Evolutionary conservation across 1,140 invertebrate genomes (phyloP), one percentile per base, ranked within the genome.

Genomic region (Solenopsis fugax): DNA sequence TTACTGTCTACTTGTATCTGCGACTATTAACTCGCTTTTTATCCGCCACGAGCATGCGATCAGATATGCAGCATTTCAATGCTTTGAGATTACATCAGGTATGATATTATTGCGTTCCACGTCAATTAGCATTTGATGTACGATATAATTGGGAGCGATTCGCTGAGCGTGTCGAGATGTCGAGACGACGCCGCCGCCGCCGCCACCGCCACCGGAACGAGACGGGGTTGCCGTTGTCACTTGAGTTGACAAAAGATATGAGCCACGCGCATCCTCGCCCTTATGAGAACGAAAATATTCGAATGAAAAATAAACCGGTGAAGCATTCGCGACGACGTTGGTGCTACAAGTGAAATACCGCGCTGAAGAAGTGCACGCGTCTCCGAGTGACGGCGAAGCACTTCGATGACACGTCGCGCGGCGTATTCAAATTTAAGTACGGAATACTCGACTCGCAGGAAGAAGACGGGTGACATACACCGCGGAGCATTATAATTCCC

Each of bases 371-470:
- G 69, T 48, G 21, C 56, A 67, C 34, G 37, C 50, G 41, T 81
- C 21, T 21, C 6, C 76, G 75, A 90, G 75, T 75, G 86, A 90
- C 88, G 65, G 54, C 69, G 16, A 87, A 89, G 80, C 86, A 80
- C 87, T 87, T 90, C 86, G 87, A 91, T 84, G 89, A 89, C 90
- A 87, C 73, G 69, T 29, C 69, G 29, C 29, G 29, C 29, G 41
- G 52, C 50, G 72, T 84, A 91, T 86, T 91, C 90, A 64, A 73
- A 85, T 91, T 91, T 73, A 67, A 91, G 82, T 86, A 82, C 89
- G 87, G 64, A 71, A 73, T 85, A 80, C 90, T 90, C 37, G 81
- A 85, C 56, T 50, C 67, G 60, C 69, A 56, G 60, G 52, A 60
- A 75, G 67, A 77, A 75, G 67, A 77, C 73, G 88, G 82, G 73